phyloP scores from a whole-genome alignment of 2,888 invertebrate species.

The Hyles lineata region DNA sequence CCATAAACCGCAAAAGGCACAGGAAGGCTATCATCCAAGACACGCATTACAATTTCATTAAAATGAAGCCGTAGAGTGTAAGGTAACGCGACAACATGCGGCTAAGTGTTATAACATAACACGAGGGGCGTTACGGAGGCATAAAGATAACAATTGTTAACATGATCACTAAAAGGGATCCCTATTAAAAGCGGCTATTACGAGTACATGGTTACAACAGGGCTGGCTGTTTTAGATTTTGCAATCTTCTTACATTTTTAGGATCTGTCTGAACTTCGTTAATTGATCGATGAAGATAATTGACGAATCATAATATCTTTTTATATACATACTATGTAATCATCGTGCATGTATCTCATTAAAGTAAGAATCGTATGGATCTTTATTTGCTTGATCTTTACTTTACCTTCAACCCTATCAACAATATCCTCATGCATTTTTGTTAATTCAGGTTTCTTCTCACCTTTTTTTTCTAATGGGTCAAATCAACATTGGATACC shows the following conservation, averaged over 20 bases:
- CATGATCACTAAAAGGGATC: slow-evolving; percentile 40
- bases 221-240: slow-evolving; percentile 17
- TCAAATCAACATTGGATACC: too few relatives aligned
- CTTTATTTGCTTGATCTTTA: too few relatives aligned
- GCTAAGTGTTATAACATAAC: slow-evolving; percentile 29
- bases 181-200: slow-evolving; percentile 45
- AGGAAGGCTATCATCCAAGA: slow-evolving; percentile 4
- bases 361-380: too few relatives aligned
- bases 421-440: too few relatives aligned
- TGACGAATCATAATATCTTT: neutral
- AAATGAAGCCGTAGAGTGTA: slow-evolving; percentile 27
- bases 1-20: neutral
- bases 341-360: too few relatives aligned
- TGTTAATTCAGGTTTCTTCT: too few relatives aligned
- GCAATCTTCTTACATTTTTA: neutral
- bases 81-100: slow-evolving; percentile 25
- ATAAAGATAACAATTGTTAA: slow-evolving; percentile 43
- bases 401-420: too few relatives aligned
- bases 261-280: neutral
- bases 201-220: slow-evolving; percentile 21
- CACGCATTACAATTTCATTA: slow-evolving; percentile 27
- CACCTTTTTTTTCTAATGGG: too few relatives aligned
- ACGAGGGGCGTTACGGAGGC: slow-evolving; percentile 24
- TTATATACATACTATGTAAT: neutral
- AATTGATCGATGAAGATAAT: neutral